Conservation (phyloP, 2,113 vertebrate species). For the Mus spicilegus region DNA sequence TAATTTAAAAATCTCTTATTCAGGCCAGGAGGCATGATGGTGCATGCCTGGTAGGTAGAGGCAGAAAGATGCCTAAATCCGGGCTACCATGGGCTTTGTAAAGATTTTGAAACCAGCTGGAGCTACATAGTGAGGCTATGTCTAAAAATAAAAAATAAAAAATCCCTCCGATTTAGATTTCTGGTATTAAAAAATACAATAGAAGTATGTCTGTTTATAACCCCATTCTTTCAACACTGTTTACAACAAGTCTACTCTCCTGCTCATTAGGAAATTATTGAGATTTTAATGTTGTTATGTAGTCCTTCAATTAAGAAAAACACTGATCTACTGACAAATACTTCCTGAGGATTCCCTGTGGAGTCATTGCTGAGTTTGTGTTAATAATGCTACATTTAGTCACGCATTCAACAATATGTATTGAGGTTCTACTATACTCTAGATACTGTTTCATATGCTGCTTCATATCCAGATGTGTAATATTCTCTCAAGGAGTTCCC, state of each 20-base stretch:
- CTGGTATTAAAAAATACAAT: conserved; percentile 34
- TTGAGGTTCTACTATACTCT: not conserved
- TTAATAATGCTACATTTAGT: not conserved
- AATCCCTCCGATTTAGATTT: conserved; percentile 43
- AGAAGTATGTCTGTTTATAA: conserved; percentile 39
- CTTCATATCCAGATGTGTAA: not conserved
- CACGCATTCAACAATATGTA: not conserved
- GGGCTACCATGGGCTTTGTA: not conserved
- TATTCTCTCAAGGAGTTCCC: conserved; percentile 30
- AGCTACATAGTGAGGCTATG: not conserved
- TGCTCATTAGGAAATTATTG: conserved; percentile 18
- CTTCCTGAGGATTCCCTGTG: conserved; percentile 23
- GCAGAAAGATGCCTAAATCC: not conserved
- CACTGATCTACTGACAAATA: conserved; percentile 8
- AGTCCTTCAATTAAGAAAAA: conserved; percentile 26
- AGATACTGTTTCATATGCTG: not conserved
- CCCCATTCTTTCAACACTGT: conserved; percentile 14
- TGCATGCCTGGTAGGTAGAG: not conserved
- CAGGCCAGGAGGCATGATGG: not conserved
- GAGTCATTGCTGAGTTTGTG: conserved; percentile 8
- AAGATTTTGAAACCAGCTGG: not conserved
- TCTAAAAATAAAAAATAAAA: not conserved
- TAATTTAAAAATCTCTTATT: conserved; percentile 42
- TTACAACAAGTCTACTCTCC: conserved; percentile 12
- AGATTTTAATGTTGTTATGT: conserved; percentile 43